These are phyloP conservation scores for Stramonita haemastoma DNA, from an alignment of 2,888 invertebrate genomes.

Conservation along the genomic window DNA sequence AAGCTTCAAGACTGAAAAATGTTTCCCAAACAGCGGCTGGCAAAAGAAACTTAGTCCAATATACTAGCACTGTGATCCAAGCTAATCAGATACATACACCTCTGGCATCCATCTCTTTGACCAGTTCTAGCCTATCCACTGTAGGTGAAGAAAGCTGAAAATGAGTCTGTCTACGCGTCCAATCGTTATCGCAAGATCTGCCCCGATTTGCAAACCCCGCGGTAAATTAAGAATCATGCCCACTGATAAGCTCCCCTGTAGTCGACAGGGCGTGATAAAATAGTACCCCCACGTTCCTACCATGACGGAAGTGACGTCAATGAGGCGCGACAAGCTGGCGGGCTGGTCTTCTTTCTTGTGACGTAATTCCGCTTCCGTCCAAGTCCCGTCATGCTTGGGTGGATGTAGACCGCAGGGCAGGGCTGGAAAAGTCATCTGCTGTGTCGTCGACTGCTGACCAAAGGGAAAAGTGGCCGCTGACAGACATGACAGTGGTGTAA, in stretches of 20 bases:
- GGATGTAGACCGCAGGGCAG: neutral
- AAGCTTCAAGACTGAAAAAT: too few species aligned
- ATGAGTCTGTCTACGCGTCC: neutral
- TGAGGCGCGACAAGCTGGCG: neutral
- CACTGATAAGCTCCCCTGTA: neutral
- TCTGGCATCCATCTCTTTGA: too few species aligned
- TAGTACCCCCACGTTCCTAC: neutral
- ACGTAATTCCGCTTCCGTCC: neutral
- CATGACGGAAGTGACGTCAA: slow-evolving; percentile 6
- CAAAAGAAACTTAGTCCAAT: too few species aligned
- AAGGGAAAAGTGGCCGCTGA: neutral
- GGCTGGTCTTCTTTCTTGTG: neutral
- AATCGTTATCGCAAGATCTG: neutral
- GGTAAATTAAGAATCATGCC: neutral
- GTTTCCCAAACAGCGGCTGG: too few species aligned
- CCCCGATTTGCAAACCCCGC: neutral
- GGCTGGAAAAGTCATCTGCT: neutral
- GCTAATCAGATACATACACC: too few species aligned
- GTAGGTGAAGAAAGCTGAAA: neutral
- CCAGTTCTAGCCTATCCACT: too few species aligned
- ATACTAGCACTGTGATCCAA: too few species aligned
- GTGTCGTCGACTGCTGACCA: neutral
- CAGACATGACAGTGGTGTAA: neutral
- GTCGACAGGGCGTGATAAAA: slow-evolving; percentile 17
- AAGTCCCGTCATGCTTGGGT: slow-evolving; percentile 1